Evolutionary conservation across 2,888 invertebrate genomes (phyloP), one percentile per base, ranked within the genome.

Genomic region (Gymnosoma rotundatum): DNA sequence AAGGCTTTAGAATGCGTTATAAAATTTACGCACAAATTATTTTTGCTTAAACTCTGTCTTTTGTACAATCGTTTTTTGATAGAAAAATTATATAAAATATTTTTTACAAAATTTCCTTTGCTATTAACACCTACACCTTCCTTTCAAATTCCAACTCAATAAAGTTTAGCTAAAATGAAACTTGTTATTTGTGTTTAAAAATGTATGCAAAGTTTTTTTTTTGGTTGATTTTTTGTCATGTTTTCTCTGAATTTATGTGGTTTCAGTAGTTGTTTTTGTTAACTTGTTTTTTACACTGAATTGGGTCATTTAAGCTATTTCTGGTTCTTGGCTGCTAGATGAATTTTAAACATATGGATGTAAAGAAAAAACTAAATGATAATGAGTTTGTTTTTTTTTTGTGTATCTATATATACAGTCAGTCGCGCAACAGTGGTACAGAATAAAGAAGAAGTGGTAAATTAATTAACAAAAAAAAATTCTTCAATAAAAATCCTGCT

Each of bases 271-370:
- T 61, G 58, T 73, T 56, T 61, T 73, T 38, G 25, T 50, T 18
- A 32, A 72, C 38, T 78, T 66, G 38, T 69, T 42, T 48, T 5
- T 81, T 50, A 10, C 45, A 54, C 21, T 25, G 38, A 83, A 83
- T 73, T 78, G 38, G 78, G 78, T 74, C 78, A 83, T 64, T 63
- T 67, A 20, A 25, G 48, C n/a, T 67, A 78, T 61, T 78, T 83
- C 73, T 78, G 78, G 69, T 74, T 74, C 18, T 70, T 54, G 21
- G 25, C 56, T 72, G 20, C 21, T 64, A 72, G 36, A 78, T 38
- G 67, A 63, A 38, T 63, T 64, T 54, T 32, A 50, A 50, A n/a
- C 45, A 42, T 52, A 45, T 21, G n/a, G 16, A 64, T 9, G 20
- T 21, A 21, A 4, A 60, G 5, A 32, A 58, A 54, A 45, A n/a